Evolutionary conservation across 2,888 invertebrate species (phyloP).

Genomic region (Drosophila macrospina): DNA sequence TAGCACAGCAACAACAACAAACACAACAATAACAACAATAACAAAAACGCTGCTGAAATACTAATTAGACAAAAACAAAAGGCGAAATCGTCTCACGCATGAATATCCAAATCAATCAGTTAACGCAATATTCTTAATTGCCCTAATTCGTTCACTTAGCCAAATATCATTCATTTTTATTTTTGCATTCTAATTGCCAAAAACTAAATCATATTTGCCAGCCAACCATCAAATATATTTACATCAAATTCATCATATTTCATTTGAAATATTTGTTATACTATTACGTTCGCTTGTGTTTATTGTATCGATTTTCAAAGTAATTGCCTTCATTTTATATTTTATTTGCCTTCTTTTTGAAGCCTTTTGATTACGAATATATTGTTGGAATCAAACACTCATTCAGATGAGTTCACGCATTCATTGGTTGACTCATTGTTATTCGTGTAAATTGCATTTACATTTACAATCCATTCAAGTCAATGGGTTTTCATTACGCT

Average conservation of each 20-base stretch:
- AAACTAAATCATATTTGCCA: slow-evolving; percentile 5
- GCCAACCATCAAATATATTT: neutral
- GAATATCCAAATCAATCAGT: slow-evolving; percentile 68
- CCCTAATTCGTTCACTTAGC: slow-evolving; percentile 60
- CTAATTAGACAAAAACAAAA: slow-evolving; percentile 58
- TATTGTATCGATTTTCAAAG: no score
- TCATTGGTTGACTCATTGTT: neutral
- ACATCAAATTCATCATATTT: neutral
- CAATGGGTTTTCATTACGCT: slow-evolving; percentile 19
- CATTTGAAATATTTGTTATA: no score
- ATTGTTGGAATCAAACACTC: neutral
- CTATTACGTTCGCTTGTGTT: no score
- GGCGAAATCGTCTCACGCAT: slow-evolving; percentile 44
- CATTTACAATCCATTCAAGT: slow-evolving; percentile 14
- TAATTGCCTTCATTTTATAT: neutral
- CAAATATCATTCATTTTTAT: slow-evolving; percentile 37
- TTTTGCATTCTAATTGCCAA: slow-evolving; percentile 48
- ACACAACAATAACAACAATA: slow-evolving; percentile 2
- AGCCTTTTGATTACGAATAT: neutral
- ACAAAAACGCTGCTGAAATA: slow-evolving; percentile 33
- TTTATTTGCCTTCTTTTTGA: neutral
- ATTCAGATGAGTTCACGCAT: neutral
- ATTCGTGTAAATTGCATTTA: neutral
- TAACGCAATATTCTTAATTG: slow-evolving; percentile 63
- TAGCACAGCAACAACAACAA: slow-evolving; percentile 26